Percentiles rank a stretch among this genome's conserved stretches.
Conservation (phyloP, 53 echinoderm and acorn worm species). For the Patiria pectinifera region DNA sequence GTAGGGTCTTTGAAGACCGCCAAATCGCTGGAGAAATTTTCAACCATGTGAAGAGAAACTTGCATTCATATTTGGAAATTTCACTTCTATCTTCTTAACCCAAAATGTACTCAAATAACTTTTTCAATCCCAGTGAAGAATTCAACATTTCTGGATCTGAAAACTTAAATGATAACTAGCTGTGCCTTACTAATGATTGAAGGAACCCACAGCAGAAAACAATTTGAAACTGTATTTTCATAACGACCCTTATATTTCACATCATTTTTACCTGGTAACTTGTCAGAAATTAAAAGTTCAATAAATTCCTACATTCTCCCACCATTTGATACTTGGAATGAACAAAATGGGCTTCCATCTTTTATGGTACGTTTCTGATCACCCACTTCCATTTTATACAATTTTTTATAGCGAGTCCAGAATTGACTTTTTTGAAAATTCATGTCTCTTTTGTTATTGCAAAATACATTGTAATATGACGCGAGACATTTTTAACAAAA, state of each 20-base stretch:
- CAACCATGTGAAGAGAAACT: constrained; percentile 39
- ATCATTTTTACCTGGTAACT: neutral
- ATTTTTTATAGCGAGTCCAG: neutral
- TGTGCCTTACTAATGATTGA: neutral
- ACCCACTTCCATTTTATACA: neutral
- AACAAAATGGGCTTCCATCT: constrained; percentile 6
- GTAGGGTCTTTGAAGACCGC: constrained; percentile 35
- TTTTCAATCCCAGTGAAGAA: neutral
- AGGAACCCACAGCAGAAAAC: neutral
- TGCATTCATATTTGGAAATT: neutral
- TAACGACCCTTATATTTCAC: neutral
- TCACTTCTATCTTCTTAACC: neutral
- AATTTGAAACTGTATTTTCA: neutral
- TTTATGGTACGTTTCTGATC: neutral
- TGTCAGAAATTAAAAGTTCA: neutral
- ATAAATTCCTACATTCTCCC: neutral
- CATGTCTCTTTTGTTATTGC: neutral
- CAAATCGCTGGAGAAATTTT: constrained; percentile 49
- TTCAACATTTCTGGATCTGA: neutral
- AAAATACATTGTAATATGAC: neutral
- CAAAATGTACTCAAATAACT: neutral
- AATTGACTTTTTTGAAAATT: neutral
- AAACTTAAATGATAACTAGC: neutral
- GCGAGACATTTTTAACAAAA: neutral
- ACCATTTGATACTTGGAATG: neutral